Evolutionary conservation across 2,113 vertebrate species (phyloP), one percentile per base, ranked within the genome.

Genomic region (Ptilonorhynchus violaceus): DNA sequence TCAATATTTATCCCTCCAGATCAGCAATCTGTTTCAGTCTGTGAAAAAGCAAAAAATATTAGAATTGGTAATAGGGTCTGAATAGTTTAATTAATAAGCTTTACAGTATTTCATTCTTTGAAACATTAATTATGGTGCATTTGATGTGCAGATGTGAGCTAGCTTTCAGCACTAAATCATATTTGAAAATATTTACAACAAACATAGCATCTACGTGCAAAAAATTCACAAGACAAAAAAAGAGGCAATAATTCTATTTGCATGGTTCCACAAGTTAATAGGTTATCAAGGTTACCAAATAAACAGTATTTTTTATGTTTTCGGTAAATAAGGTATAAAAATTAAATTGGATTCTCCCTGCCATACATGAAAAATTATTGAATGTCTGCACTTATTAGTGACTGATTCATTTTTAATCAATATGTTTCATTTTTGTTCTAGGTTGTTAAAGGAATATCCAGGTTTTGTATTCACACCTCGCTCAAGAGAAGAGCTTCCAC

Each of bases 391-490:
- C n/a, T 82, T 83, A 30, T 28, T 73, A 75, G 3, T 56, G 55
- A 66, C 25, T 50, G 47, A 72, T 60, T 78, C 4, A 78, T 81
- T 96, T 88, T 72, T 94, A 88, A 95, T 92, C 53, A 88, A 55
- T 39, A 66, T 13, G 21, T 83, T 96, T 97, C 6, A 24, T 91
- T 97, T 92, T 97, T 96, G 47, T 98, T 98, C 82, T 97, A 99
- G 99, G 97, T 97, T 99, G 91, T 98, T 99, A 96, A 99, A 98
- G 94, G 99, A 99, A 95, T 98, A 97, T 15, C 99, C 99, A 90
- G 99, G 99, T 81, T 99, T 99, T 97, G 97, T 98, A 81, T 99
- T 99, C 96, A 98, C 99, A 94, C 99, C 99, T 50, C 99, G 99
- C 79, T 99, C 98, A 85, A 98, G 99, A 97, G 98, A 99, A 91